Evolutionary conservation across 2,888 invertebrate species (phyloP).

Genomic region (Piscicola geometra): DNA sequence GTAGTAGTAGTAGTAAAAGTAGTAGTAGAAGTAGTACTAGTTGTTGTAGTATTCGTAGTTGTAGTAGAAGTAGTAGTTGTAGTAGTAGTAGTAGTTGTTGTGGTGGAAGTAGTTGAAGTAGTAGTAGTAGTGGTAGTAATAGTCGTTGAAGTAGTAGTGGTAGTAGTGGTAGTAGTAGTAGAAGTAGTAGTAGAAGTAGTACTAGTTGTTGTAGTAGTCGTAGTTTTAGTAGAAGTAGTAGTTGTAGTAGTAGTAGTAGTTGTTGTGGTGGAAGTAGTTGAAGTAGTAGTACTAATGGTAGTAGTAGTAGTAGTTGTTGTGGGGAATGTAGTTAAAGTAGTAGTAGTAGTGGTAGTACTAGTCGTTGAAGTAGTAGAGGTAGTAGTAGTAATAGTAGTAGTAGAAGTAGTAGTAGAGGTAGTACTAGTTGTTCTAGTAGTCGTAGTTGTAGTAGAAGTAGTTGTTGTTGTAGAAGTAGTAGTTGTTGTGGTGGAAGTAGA

Average conservation of each 20-base stretch:
- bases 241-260: constrained; percentile 25
- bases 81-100: too few relatives aligned
- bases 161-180: not conserved
- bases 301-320: too few relatives aligned
- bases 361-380: too few relatives aligned
- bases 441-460: constrained; percentile 29
- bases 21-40: too few relatives aligned
- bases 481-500: constrained; percentile 4
- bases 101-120: too few relatives aligned
- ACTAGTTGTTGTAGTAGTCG: constrained; percentile 18
- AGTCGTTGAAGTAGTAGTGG: too few relatives aligned
- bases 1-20: too few relatives aligned
- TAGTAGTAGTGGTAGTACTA: too few relatives aligned
- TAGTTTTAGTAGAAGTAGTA: constrained; percentile 21
- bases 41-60: too few relatives aligned
- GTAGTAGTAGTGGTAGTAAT: too few relatives aligned
- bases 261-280: constrained; percentile 6
- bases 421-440: constrained; percentile 25
- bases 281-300: not conserved
- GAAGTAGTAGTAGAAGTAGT: constrained; percentile 21
- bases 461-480: constrained; percentile 17
- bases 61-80: too few relatives aligned
- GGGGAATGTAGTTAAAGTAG: too few relatives aligned
- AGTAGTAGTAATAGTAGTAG: constrained; percentile 20
- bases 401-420: constrained; percentile 26